phyloP scores from a whole-genome alignment of 2,113 vertebrate species.

The Oostethus manadensis region DNA sequence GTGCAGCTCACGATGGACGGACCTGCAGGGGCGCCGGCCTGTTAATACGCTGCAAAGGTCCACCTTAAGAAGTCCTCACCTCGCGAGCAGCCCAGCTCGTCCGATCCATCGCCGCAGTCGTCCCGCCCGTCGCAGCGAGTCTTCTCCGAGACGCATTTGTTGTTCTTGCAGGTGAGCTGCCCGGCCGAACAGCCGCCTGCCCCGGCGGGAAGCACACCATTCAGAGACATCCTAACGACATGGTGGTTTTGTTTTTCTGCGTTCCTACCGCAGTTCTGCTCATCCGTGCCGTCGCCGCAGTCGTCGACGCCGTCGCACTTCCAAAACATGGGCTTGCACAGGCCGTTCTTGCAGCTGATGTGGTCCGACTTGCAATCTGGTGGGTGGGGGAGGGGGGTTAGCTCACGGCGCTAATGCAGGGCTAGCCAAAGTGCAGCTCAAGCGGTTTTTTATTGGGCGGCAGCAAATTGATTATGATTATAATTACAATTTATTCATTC shows the following conservation, averaged over 20 bases:
- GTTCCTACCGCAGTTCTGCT: conserved; percentile 79
- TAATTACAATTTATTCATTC: no score
- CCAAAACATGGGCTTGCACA: conserved; percentile 88
- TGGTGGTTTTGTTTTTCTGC: background rate
- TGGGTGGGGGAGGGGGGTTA: conserved; percentile 5
- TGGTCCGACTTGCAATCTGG: conserved; percentile 62
- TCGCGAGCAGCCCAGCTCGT: conserved; percentile 73
- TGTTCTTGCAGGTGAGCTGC: conserved; percentile 68
- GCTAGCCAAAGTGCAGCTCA: no score
- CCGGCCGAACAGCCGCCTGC: conserved; percentile 58
- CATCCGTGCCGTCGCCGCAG: conserved; percentile 86
- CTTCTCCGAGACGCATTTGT: conserved; percentile 71
- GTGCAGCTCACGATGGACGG: conserved; percentile 57
- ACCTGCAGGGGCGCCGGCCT: no score
- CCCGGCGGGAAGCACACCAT: conserved; percentile 15
- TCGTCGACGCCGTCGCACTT: conserved; percentile 83
- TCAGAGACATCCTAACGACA: background rate
- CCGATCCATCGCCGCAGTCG: conserved; percentile 79
- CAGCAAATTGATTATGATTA: no score
- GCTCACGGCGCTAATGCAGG: no score
- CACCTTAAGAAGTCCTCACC: conserved; percentile 67
- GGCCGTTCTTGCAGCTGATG: conserved; percentile 76
- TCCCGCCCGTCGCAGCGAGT: conserved; percentile 72
- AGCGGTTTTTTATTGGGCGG: no score
- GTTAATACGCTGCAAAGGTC: no score